Conservation (phyloP, 2,797 vertebrate genomes). For the Pelodytes ibericus region DNA sequence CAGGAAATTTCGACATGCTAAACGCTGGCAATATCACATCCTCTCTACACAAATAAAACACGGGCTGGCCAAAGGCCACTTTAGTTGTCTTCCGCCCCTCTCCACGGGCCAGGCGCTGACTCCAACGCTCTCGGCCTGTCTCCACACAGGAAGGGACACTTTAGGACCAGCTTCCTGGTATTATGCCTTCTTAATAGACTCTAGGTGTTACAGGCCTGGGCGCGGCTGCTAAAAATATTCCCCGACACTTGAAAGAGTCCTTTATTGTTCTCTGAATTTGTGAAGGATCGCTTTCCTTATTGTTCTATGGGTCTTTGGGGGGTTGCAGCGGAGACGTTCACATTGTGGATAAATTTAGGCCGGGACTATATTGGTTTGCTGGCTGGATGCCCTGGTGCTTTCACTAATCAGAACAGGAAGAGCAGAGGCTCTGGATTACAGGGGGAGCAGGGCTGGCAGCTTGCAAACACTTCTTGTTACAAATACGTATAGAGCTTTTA, state of each 20-base stretch:
- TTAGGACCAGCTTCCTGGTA: constrained; percentile 78
- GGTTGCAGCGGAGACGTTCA: constrained; percentile 75
- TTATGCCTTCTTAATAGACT: constrained; percentile 79
- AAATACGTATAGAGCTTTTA: constrained; percentile 33
- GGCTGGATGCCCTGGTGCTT: constrained; percentile 71
- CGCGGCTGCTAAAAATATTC: constrained; percentile 79
- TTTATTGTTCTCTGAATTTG: constrained; percentile 83
- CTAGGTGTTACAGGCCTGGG: constrained; percentile 80
- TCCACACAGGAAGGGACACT: constrained; percentile 77
- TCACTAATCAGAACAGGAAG: constrained; percentile 83
- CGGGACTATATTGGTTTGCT: constrained; percentile 75
- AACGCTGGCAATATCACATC: constrained; percentile 56
- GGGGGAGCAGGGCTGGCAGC: constrained; percentile 27
- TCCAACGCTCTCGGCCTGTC: constrained; percentile 66
- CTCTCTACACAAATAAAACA: constrained; percentile 59
- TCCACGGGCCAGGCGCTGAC: constrained; percentile 62
- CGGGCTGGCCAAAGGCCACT: constrained; percentile 59
- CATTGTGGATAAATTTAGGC: constrained; percentile 83
- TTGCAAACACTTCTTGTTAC: constrained; percentile 43
- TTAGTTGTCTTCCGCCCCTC: constrained; percentile 56
- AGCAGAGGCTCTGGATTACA: constrained; percentile 33
- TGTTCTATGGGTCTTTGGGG: constrained; percentile 67
- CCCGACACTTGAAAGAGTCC: constrained; percentile 81
- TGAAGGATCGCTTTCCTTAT: constrained; percentile 74
- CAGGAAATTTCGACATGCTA: constrained; percentile 56